A percentile compares a stretch with the other conserved stretches of the same genome.
These are phyloP conservation scores for Margarornis squamiger DNA, from an alignment of 2,797 vertebrate species.

Conservation along the genomic window DNA sequence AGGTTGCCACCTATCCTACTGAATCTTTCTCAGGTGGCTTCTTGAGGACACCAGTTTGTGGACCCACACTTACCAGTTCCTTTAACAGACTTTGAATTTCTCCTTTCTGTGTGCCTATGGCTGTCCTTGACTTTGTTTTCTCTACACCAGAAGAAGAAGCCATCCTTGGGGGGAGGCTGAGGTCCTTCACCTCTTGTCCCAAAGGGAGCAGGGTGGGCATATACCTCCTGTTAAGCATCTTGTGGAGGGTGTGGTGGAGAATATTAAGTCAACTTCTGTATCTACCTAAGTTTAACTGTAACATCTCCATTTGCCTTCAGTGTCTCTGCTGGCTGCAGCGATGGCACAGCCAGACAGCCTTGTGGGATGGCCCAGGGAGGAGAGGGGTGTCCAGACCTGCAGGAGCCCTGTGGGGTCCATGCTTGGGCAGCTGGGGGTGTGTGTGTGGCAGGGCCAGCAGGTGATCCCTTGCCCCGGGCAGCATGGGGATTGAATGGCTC, in stretches of 20 bases:
- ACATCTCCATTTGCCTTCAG: not conserved
- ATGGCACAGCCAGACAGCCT: not conserved
- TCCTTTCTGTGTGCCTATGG: accelerated
- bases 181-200: not conserved
- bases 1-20: too few relatives aligned
- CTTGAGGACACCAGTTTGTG: not conserved
- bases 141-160: not conserved
- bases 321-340: accelerated
- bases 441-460: accelerated
- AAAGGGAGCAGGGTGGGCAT: not conserved
- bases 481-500: not conserved
- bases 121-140: not conserved
- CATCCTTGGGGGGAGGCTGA: not conserved
- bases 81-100: not conserved
- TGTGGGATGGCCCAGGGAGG: too few relatives aligned
- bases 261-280: not conserved
- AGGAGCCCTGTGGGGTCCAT: accelerated
- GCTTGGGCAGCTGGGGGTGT: accelerated
- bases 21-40: not conserved
- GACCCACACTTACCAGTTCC: not conserved
- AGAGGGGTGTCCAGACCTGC: accelerated
- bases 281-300: not conserved
- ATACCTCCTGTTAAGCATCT: not conserved
- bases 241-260: not conserved
- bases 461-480: accelerated